These are phyloP conservation scores for Aldrovandia affinis DNA, from an alignment of 2,797 vertebrate species.

Conservation along the genomic window DNA sequence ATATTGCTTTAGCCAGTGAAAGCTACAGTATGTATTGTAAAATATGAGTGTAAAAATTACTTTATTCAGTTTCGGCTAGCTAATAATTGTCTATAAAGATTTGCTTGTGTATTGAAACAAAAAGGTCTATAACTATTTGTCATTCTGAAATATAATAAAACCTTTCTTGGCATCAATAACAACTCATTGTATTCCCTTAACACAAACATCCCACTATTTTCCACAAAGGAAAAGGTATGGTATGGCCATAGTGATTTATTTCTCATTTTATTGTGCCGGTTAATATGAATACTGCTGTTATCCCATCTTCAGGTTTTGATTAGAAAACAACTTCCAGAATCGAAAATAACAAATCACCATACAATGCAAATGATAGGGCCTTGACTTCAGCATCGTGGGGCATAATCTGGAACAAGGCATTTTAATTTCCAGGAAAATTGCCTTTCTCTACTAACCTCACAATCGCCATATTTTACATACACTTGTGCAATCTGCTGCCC, in stretches of 20 bases:
- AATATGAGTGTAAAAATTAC: slow-evolving; percentile 92
- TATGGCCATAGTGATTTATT: not conserved
- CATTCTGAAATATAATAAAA: slow-evolving; percentile 92
- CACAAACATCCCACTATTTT: not conserved
- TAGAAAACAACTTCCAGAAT: not conserved
- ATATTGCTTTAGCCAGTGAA: slow-evolving; percentile 90
- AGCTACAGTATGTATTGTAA: slow-evolving; percentile 90
- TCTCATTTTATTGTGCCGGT: not conserved
- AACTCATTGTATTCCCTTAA: not conserved
- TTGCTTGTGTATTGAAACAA: slow-evolving; percentile 94
- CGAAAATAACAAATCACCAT: not conserved
- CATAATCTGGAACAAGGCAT: not conserved
- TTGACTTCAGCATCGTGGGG: not conserved
- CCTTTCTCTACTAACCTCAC: not conserved
- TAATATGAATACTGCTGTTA: not conserved
- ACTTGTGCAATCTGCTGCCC: not conserved
- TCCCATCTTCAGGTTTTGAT: not conserved
- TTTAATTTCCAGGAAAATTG: not conserved
- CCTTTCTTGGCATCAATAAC: slow-evolving; percentile 73
- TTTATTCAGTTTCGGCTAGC: slow-evolving; percentile 90
- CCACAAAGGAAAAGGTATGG: not conserved
- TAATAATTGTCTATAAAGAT: slow-evolving; percentile 90
- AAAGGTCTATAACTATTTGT: slow-evolving; percentile 93
- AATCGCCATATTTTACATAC: not conserved
- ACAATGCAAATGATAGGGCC: not conserved